Evolutionary conservation across 2,888 invertebrate genomes (phyloP).

Genomic region (Drosophila percnosoma): DNA sequence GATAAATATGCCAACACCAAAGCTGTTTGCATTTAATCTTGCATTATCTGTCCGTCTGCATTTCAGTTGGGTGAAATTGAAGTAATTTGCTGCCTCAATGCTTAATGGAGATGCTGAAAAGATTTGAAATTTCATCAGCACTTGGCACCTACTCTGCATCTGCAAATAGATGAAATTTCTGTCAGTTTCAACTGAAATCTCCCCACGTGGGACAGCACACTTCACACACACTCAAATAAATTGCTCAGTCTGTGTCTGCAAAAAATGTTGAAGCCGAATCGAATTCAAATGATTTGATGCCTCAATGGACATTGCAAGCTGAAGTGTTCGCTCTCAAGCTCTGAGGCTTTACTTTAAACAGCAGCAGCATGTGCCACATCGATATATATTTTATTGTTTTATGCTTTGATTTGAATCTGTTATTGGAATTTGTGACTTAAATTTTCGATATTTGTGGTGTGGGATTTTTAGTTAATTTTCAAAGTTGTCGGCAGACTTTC

Average conservation of each 20-base stretch:
- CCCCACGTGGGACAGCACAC: constrained; percentile 7
- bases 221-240: constrained; percentile 4
- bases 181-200: constrained; percentile 33
- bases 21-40: constrained; percentile 73
- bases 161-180: constrained; percentile 23
- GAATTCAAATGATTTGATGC: constrained; percentile 55
- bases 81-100: constrained; percentile 68
- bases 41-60: constrained; percentile 50
- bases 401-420: background rate
- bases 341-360: constrained; percentile 4
- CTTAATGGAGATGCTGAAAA: constrained; percentile 60
- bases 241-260: constrained; percentile 23
- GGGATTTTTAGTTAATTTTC: background rate
- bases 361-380: background rate
- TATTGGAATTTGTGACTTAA: background rate
- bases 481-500: background rate
- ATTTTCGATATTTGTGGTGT: background rate
- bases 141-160: constrained; percentile 38
- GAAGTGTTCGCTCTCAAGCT: constrained; percentile 7
- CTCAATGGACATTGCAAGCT: constrained; percentile 19
- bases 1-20: constrained; percentile 58
- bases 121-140: constrained; percentile 55
- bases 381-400: constrained; percentile 5
- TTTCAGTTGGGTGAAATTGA: constrained; percentile 38
- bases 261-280: constrained; percentile 62